Evolutionary conservation across 2,113 vertebrate genomes (phyloP), one percentile per base, ranked within the genome.

Genomic region (Galemys pyrenaicus): DNA sequence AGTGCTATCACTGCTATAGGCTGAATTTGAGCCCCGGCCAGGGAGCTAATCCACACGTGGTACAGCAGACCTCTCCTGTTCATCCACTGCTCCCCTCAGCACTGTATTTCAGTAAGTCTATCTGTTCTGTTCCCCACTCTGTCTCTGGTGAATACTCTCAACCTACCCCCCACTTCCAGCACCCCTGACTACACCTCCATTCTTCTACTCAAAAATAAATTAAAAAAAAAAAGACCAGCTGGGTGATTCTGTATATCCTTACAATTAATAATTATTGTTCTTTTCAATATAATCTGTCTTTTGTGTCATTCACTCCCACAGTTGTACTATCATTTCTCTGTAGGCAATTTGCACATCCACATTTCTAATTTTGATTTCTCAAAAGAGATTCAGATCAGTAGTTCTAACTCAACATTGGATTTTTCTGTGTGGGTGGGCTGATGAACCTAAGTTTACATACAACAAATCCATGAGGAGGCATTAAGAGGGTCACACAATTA

Each of bases 311-410:
- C 9, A 44, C 26, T 87, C 6, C 4, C 19, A 20, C 2, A 54
- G 19, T 32, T 28, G 9, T 62, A 67, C 7, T 46, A 65, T 51
- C 19, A 58, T 71, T 12, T 85, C 77, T 41, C 7, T 19, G 58
- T 56, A 13, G 22, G 9, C 67, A 30, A 88, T 49, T 65, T 37
- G 58, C 71, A 92, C 17, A 87, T 49, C 17, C 10, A 35, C 19
- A 49, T 41, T 87, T 87, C 44, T 71, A 60, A 13, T 28, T 91
- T 80, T 83, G 37, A 58, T 70, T 89, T 92, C 58, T 94, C 51
- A 71, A 6, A 7, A 80, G 60, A 84, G 41, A 80, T 49, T 80
- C 46, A 75, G 13, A 84, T 60, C 32, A 80, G 28, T 22, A 54
- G 5, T 60, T 89, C 44, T 58, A 82, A 44, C 5, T 77, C n/a